These are phyloP conservation scores for Girardinichthys multiradiatus DNA, from an alignment of 2,113 vertebrate species.

Conservation along the genomic window DNA sequence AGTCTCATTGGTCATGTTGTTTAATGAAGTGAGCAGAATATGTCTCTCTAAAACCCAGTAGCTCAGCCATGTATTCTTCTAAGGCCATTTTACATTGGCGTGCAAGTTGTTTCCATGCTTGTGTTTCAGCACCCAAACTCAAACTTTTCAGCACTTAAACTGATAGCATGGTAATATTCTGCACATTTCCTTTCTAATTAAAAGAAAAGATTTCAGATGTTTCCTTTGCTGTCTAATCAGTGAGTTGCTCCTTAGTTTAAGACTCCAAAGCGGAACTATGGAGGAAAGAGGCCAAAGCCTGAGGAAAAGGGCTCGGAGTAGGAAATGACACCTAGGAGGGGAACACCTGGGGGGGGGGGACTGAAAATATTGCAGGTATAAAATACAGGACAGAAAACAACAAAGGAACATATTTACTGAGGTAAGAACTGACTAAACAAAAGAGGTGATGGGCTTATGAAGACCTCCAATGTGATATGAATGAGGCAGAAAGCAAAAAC, in stretches of 20 bases:
- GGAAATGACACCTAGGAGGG: not conserved
- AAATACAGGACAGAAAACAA: too few relatives aligned
- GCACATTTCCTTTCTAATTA: not conserved
- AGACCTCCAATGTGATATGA: too few relatives aligned
- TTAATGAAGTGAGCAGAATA: slow-evolving; percentile 19
- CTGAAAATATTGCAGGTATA: too few relatives aligned
- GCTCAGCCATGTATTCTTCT: not conserved
- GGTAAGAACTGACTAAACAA: too few relatives aligned
- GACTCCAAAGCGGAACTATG: not conserved
- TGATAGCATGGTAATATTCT: not conserved
- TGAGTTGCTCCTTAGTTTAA: not conserved
- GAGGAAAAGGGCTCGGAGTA: not conserved
- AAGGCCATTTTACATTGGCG: not conserved
- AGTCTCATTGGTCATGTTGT: not conserved
- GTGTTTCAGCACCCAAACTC: slow-evolving; percentile 6
- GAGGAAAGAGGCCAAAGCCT: not conserved
- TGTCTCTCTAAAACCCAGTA: not conserved
- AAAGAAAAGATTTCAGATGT: not conserved
- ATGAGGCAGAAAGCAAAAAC: too few relatives aligned
- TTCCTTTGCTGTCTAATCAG: not conserved
- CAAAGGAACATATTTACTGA: too few relatives aligned
- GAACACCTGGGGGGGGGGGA: too few relatives aligned
- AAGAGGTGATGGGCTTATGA: too few relatives aligned
- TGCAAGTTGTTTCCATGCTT: slow-evolving; percentile 2
- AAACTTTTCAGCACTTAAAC: slow-evolving; percentile 1